Base-by-base conservation (phyloP, 1,140 invertebrate genomes). In the Globodera ellingtonae region DNA sequence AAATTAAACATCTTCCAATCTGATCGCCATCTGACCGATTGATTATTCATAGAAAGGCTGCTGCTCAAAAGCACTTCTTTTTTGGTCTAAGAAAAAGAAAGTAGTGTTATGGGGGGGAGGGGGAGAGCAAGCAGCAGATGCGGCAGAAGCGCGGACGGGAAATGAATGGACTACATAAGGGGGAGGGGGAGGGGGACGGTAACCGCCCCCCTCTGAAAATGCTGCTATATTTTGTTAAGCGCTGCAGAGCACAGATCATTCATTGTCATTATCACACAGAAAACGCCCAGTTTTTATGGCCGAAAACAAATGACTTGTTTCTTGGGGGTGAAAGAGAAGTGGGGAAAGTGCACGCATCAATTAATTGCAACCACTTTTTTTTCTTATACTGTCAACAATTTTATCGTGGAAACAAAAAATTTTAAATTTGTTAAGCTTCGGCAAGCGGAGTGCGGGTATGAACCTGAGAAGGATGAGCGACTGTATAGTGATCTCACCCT, bases 381-480 rank as follows among this genome's bases (percentile, higher is more conserved):
- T 9, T 52, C 15, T 52, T 15, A 52, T 52, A 52, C 15, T 52
- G 5, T 52, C 13, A 52, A 52, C 13, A 13, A 9, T 15, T 10
- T 52, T 10, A 52, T 3, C 59, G 24, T 18, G 9, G 4, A 69
- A 15, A 69, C 66, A 69, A 69, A 69, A 15, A 5, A n/a, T n/a
- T 81, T 62, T 4, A 21, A 65, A 21, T 80, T 9, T 79, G 86
- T 85, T 72, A 52, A 85, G 84, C 59, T 85, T 85, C 75, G 84
- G 84, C 50, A 85, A 85, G 69, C 81, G 84, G 15, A 85, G 77
- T 66, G 24, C 67, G 8, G 81, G 78, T 65, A 85, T 85, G 85
- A 86, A 87, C 83, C 66, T 85, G 56, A 62, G 84, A 10, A 66
- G 85, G 71, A 86, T 67, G 71, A 87, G 83, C 62, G 84, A 85